These are phyloP conservation scores for Cynocephalus volans DNA, from an alignment of 2,113 vertebrate genomes.

Conservation along the genomic window DNA sequence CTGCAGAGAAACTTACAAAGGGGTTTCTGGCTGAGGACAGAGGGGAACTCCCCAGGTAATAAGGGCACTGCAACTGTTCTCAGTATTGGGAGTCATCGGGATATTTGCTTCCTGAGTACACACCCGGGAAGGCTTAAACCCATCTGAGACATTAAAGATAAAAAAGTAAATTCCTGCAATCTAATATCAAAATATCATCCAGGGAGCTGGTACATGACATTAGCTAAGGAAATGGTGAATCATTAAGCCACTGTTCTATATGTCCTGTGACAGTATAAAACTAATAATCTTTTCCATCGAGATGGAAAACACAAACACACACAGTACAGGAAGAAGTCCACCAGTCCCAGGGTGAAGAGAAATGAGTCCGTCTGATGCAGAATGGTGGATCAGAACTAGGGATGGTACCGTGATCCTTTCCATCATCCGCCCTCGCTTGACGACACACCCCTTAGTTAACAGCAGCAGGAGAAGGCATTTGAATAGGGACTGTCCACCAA, in stretches of 20 bases:
- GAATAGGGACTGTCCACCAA: not conserved
- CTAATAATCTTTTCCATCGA: not conserved
- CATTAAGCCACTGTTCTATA: not conserved
- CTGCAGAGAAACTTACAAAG: not conserved
- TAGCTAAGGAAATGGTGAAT: not conserved
- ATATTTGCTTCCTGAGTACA: not conserved
- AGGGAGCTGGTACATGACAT: not conserved
- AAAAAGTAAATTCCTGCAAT: not conserved
- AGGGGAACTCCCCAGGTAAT: not conserved
- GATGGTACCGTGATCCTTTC: not conserved
- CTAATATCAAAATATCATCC: not conserved
- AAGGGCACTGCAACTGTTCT: not conserved
- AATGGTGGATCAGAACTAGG: not conserved
- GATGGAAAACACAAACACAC: not conserved
- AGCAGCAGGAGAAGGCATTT: not conserved
- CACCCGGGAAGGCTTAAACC: not conserved
- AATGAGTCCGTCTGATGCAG: too few species aligned
- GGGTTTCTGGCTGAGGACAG: not conserved
- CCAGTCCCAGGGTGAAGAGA: not conserved
- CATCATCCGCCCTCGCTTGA: fast-evolving
- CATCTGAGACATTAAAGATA: not conserved
- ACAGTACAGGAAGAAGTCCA: not conserved
- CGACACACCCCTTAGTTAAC: fast-evolving
- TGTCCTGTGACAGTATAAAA: not conserved
- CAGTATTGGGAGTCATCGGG: fast-evolving